A percentile compares a stretch with the other conserved stretches of the same genome.
Evolutionary conservation across 2,797 vertebrate species (phyloP).

Genomic region (Danio kyathit): DNA sequence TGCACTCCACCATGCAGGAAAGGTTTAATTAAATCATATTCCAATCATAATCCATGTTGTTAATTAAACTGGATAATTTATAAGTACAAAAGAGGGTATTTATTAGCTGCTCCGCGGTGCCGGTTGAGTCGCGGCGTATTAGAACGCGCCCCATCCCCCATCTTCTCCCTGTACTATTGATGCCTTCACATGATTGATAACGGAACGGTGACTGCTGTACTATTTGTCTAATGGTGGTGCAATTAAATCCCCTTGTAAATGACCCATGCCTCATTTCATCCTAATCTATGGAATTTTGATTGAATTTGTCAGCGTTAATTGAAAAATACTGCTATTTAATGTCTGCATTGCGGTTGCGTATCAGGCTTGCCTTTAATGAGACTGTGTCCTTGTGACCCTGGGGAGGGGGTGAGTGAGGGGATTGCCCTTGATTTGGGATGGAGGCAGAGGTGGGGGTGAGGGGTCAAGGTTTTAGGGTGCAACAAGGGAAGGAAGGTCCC

Average conservation of each 20-base stretch:
- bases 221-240: slow-evolving; percentile 99
- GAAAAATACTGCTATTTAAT: slow-evolving; percentile 99
- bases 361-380: slow-evolving; percentile 87
- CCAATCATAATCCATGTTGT: slow-evolving; percentile 87
- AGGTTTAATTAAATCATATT: slow-evolving; percentile 87
- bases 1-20: slow-evolving; percentile 75
- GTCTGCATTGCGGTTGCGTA: slow-evolving; percentile 90
- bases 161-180: slow-evolving; percentile 87
- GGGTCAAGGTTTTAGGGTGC: slow-evolving; percentile 60
- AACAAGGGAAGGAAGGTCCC: slow-evolving; percentile 43
- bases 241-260: slow-evolving; percentile 99
- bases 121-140: slow-evolving; percentile 65
- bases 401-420: slow-evolving; percentile 34
- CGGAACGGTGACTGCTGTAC: slow-evolving; percentile 93
- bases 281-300: slow-evolving; percentile 99
- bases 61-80: slow-evolving; percentile 90
- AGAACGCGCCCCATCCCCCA: slow-evolving; percentile 54
- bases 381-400: slow-evolving; percentile 88
- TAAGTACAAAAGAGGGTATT: slow-evolving; percentile 84
- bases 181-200: slow-evolving; percentile 96
- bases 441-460: slow-evolving; percentile 39
- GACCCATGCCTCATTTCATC: slow-evolving; percentile 99
- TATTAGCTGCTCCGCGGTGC: slow-evolving; percentile 79
- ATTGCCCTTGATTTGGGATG: slow-evolving; percentile 63
- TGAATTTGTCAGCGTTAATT: slow-evolving; percentile 99